Percentiles rank a stretch among this genome's conserved stretches.
Evolutionary conservation across 2,113 vertebrate species (phyloP).

Genomic region (Cathartes aura): DNA sequence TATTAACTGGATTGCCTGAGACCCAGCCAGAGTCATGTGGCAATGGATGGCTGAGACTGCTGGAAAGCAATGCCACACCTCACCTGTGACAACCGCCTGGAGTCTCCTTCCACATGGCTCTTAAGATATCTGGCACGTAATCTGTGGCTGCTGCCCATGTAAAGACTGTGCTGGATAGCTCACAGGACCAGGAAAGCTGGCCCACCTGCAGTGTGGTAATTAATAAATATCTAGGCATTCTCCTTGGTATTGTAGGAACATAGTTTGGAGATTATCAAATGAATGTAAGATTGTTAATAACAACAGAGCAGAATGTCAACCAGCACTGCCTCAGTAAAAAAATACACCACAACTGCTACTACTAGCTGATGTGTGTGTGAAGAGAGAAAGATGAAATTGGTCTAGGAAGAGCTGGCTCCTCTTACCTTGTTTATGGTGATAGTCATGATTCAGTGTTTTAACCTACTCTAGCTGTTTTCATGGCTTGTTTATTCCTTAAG

Average conservation of each 20-base stretch:
- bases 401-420: not conserved
- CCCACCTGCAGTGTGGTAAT: not conserved
- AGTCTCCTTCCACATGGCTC: not conserved
- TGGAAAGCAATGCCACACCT: not conserved
- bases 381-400: not conserved
- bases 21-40: not conserved
- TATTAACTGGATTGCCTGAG: not conserved
- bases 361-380: not conserved
- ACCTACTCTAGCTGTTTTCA: not conserved
- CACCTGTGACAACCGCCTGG: not conserved
- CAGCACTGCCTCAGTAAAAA: not conserved
- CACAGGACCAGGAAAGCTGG: not conserved
- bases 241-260: not conserved
- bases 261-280: not conserved
- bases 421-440: not conserved
- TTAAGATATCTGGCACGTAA: not conserved
- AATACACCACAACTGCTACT: rapidly evolving
- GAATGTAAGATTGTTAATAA: too few species aligned
- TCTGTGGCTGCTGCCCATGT: not conserved
- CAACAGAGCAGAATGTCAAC: not conserved
- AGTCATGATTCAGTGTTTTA: not conserved
- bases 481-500: not conserved
- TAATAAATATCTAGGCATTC: not conserved
- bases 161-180: not conserved
- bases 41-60: not conserved